phyloP scores from a whole-genome alignment of 2,888 invertebrate genomes.

The Xanthostigma xanthostigma region DNA sequence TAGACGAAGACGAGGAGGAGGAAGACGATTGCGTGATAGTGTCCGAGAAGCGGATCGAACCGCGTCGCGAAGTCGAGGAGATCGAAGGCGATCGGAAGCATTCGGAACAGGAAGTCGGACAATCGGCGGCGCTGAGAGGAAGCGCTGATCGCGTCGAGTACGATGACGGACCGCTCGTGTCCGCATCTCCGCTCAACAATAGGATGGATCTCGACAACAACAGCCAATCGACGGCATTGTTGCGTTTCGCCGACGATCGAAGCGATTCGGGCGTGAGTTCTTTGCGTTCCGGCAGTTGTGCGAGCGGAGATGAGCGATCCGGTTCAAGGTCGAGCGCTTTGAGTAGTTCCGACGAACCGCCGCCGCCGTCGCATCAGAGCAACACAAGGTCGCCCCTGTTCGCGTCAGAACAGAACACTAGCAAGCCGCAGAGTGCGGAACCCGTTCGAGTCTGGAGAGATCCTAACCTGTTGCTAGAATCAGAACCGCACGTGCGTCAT shows the following conservation, averaged over 20 bases:
- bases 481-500: constrained; percentile 38
- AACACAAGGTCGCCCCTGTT: constrained; percentile 13
- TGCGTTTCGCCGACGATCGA: constrained; percentile 25
- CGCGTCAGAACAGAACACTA: constrained; percentile 8
- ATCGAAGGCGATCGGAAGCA: constrained; percentile 14
- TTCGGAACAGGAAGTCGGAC: constrained; percentile 6
- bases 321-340: constrained; percentile 61
- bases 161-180: constrained; percentile 30
- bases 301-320: constrained; percentile 56
- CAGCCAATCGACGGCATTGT: constrained; percentile 18
- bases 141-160: constrained; percentile 25
- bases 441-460: constrained; percentile 39
- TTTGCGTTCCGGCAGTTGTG: constrained; percentile 47
- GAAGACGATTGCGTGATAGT: constrained; percentile 51
- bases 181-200: constrained; percentile 23
- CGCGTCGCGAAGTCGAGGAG: constrained; percentile 23
- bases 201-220: constrained; percentile 28
- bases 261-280: constrained; percentile 63
- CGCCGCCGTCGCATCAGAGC: constrained; percentile 30
- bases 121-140: constrained; percentile 9
- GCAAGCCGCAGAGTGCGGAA: constrained; percentile 13
- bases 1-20: constrained; percentile 39
- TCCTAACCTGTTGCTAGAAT: constrained; percentile 34
- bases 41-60: constrained; percentile 28
- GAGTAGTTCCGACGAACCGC: constrained; percentile 57